phyloP scores from a whole-genome alignment of 1,140 invertebrate species.

The Pseudomyrmex flavicornis region DNA sequence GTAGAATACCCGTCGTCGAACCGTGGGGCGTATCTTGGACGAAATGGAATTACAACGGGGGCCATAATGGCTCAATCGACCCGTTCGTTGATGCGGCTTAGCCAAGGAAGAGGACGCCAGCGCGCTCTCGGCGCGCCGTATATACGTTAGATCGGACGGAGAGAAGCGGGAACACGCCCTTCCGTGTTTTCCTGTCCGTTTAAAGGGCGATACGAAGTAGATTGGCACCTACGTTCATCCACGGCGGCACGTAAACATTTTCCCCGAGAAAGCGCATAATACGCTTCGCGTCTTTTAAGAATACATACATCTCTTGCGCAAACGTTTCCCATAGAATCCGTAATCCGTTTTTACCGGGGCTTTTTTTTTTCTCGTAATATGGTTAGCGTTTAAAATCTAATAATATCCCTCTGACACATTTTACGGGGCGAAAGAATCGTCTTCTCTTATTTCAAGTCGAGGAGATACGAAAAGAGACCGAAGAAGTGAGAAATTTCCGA shows the following conservation, averaged over 20 bases:
- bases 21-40: constrained; percentile 54
- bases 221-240: constrained; percentile 16
- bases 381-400: not conserved
- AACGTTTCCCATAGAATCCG: not conserved
- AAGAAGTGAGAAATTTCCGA: too few relatives aligned
- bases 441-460: too few relatives aligned
- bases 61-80: constrained; percentile 74
- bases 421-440: too few relatives aligned
- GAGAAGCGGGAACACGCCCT: constrained; percentile 30
- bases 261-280: constrained; percentile 1
- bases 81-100: constrained; percentile 68
- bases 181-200: constrained; percentile 36
- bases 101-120: constrained; percentile 15
- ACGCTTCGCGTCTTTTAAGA: constrained; percentile 18
- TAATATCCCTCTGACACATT: not conserved
- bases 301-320: constrained; percentile 22
- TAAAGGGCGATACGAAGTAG: constrained; percentile 50
- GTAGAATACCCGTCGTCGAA: constrained; percentile 59
- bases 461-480: not conserved
- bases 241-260: not conserved
- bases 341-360: constrained; percentile 22
- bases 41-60: constrained; percentile 71
- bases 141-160: not conserved
- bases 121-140: not conserved
- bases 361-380: constrained; percentile 16